Percentiles rank a stretch among this genome's conserved stretches.
Conservation (phyloP, 2,888 invertebrate genomes). For the Eupithecia subfuscata region DNA sequence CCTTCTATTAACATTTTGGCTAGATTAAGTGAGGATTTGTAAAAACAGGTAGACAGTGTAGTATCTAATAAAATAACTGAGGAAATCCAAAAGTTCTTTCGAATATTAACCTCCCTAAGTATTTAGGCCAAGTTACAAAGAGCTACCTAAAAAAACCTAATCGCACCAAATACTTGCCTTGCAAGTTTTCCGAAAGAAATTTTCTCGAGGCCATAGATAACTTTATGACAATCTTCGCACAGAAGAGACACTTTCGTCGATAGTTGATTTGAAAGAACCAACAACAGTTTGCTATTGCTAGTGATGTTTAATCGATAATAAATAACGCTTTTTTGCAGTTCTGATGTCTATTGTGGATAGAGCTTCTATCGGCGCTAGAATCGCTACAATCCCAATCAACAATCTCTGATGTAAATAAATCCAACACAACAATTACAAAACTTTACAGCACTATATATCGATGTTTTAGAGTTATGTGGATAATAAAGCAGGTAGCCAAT, state of each 20-base stretch:
- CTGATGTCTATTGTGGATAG: no score
- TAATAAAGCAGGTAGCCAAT: no score
- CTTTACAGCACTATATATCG: no score
- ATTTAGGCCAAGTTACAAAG: background rate
- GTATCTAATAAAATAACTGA: background rate
- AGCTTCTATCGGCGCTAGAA: no score
- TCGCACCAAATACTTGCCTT: constrained; percentile 26
- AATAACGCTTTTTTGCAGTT: no score
- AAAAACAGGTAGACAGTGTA: background rate
- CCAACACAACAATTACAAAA: no score
- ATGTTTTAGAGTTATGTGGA: no score
- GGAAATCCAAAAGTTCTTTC: background rate
- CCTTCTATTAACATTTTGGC: no score
- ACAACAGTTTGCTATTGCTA: no score
- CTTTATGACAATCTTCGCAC: background rate
- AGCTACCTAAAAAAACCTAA: background rate
- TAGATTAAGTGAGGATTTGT: background rate
- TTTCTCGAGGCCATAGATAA: constrained; percentile 12
- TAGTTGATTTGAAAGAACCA: background rate
- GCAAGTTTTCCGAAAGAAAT: constrained; percentile 28
- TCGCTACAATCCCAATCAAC: no score
- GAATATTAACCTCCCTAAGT: background rate
- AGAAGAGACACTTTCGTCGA: background rate
- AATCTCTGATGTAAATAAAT: no score
- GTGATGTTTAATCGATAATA: no score